These are phyloP conservation scores for Musca domestica DNA, from an alignment of 1,140 invertebrate species.

Conservation along the genomic window DNA sequence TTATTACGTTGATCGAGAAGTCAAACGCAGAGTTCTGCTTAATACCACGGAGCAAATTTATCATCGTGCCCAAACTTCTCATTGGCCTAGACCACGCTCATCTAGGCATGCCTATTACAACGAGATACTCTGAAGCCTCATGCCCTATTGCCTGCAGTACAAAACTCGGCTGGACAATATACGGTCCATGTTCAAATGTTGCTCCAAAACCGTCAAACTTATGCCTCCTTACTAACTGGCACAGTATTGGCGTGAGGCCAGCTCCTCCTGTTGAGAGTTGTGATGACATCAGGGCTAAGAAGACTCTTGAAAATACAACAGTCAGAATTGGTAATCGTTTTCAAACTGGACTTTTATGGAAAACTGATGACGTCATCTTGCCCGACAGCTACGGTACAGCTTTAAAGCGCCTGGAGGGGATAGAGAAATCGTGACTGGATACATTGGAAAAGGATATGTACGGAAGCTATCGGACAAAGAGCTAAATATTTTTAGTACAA, in stretches of 20 bases:
- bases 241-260: slow-evolving; percentile 1
- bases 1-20: not conserved
- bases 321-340: not conserved
- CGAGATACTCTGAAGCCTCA: not conserved
- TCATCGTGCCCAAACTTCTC: not conserved
- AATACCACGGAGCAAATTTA: not conserved
- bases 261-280: not conserved
- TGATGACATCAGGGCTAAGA: too few relatives aligned
- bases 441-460: slow-evolving; percentile 14
- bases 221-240: not conserved
- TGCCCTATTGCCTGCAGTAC: not conserved
- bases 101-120: too few relatives aligned
- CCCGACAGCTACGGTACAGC: slow-evolving; percentile 15
- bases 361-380: not conserved
- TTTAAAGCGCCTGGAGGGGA: not conserved
- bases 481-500: too few relatives aligned
- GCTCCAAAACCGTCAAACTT: not conserved
- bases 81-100: slow-evolving; percentile 10
- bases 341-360: slow-evolving; percentile 20
- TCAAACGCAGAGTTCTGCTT: not conserved
- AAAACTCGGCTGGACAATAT: too few relatives aligned
- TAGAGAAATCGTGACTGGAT: slow-evolving; percentile 19
- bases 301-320: not conserved
- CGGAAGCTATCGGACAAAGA: not conserved
- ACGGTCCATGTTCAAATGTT: not conserved